Evolutionary conservation across 2,113 vertebrate genomes (phyloP), one percentile per base, ranked within the genome.

Genomic region (Heteronetta atricapilla): DNA sequence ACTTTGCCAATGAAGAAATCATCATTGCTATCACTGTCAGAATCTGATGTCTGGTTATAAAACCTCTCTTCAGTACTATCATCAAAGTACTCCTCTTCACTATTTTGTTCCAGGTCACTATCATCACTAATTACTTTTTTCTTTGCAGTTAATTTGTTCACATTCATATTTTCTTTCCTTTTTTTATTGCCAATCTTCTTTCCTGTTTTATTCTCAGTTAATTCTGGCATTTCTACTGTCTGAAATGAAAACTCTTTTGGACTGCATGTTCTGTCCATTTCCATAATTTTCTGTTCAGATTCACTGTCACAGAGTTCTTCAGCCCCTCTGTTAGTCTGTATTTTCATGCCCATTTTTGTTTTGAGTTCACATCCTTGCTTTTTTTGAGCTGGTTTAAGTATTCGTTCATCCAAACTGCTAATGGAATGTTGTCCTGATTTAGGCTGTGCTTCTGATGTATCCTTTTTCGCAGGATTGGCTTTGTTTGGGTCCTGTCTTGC

Each of bases 21-120:
- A 52, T 99, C 98, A 69, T 67, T 95, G 4, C 98, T 97, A 3
- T 99, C 98, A 80, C 97, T 98, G 19, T 99, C 99, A 22, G 99
- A 99, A 82, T 98, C 90, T 42, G 99, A 99, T 2, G 99, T 98
- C 81, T 99, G 98, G 75, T 98, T 99, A 85, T 95, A 98, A 97
- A 99, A 99, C 15, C 99, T 98, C 82, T 99, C 99, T 89, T 99
- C 99, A 16, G 99, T 99, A 95, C 99, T 99, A 95, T 99, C 99
- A 89, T 99, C 99, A 90, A 98, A 99, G 90, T 99, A 99, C 12
- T 98, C 98, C 67, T 98, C 97, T 53, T 98, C 97, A 50, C 92
- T 96, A 64, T 92, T 78, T 31, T 94, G 95, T 80, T 99, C 98
- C 10, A 97, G 74, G 64, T 98, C 98, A 60, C 98, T 98, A 79